These are phyloP conservation scores for Cisticola juncidis DNA, from an alignment of 2,113 vertebrate genomes.

Conservation along the genomic window DNA sequence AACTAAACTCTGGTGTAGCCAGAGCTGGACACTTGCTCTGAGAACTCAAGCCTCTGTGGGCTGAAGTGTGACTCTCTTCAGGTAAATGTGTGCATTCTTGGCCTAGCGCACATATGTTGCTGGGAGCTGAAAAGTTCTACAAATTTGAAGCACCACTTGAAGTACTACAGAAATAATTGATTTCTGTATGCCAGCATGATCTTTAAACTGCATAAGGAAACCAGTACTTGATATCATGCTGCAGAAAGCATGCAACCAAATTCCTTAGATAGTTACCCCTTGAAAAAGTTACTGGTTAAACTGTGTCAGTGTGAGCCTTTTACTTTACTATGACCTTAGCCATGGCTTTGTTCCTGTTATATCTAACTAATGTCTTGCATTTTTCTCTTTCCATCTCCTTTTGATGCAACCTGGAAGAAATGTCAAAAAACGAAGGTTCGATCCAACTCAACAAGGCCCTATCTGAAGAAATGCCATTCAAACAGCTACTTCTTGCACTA, in stretches of 20 bases:
- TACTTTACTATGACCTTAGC: conserved; percentile 57
- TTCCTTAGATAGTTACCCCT: neutral
- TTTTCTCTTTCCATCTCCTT: conserved; percentile 67
- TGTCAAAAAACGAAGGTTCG: conserved; percentile 97
- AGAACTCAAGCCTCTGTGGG: neutral
- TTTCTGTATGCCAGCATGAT: neutral
- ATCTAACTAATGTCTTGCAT: conserved; percentile 70
- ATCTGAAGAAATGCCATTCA: conserved; percentile 80
- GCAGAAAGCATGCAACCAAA: neutral
- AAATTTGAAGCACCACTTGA: neutral
- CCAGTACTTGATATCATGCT: neutral
- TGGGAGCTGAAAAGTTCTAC: neutral
- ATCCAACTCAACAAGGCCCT: conserved; percentile 88
- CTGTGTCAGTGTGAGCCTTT: conserved; percentile 59
- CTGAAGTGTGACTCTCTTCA: neutral
- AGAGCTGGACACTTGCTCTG: neutral
- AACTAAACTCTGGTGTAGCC: neutral
- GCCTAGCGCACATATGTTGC: neutral
- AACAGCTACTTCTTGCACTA: conserved; percentile 57
- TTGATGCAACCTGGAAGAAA: conserved; percentile 85
- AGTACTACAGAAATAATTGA: neutral
- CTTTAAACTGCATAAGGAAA: neutral
- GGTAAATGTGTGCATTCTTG: neutral
- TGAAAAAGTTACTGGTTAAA: neutral
- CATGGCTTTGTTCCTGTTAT: neutral